phyloP scores from a whole-genome alignment of 2,797 vertebrate genomes.

The Bradypodion ventrale region DNA sequence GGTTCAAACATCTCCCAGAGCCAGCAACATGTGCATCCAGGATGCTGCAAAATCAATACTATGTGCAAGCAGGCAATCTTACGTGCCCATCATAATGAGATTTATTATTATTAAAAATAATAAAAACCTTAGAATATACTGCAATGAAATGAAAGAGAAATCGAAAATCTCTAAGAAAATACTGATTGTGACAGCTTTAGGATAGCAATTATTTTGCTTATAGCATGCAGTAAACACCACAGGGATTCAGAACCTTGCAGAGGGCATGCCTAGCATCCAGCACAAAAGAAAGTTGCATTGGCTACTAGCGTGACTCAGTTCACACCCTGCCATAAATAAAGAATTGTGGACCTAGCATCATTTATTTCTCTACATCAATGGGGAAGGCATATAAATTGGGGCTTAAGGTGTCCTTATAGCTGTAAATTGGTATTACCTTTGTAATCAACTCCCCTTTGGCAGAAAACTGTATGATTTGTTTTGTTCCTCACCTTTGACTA shows the following conservation, averaged over 20 bases:
- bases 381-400: slow-evolving; percentile 13
- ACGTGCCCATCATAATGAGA: slow-evolving; percentile 49
- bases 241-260: slow-evolving; percentile 44
- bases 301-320: neutral
- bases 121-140: slow-evolving; percentile 45
- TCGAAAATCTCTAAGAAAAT: slow-evolving; percentile 61
- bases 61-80: slow-evolving; percentile 27
- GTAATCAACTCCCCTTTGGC: slow-evolving; percentile 5
- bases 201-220: slow-evolving; percentile 62
- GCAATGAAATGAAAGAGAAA: slow-evolving; percentile 50
- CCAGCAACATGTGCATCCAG: slow-evolving; percentile 7
- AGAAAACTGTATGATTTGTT: slow-evolving; percentile 7
- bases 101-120: slow-evolving; percentile 70
- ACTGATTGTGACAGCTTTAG: slow-evolving; percentile 60
- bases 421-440: slow-evolving; percentile 12
- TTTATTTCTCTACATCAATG: slow-evolving; percentile 15
- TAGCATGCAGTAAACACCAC: slow-evolving; percentile 37
- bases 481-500: neutral
- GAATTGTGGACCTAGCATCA: neutral
- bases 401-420: slow-evolving; percentile 13
- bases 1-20: slow-evolving; percentile 29
- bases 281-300: slow-evolving; percentile 35
- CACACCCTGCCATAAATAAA: neutral
- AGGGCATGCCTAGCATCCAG: neutral
- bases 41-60: slow-evolving; percentile 18